These are phyloP conservation scores for Acanthosepion lycidas DNA, from an alignment of 2,888 invertebrate genomes.

Conservation along the genomic window DNA sequence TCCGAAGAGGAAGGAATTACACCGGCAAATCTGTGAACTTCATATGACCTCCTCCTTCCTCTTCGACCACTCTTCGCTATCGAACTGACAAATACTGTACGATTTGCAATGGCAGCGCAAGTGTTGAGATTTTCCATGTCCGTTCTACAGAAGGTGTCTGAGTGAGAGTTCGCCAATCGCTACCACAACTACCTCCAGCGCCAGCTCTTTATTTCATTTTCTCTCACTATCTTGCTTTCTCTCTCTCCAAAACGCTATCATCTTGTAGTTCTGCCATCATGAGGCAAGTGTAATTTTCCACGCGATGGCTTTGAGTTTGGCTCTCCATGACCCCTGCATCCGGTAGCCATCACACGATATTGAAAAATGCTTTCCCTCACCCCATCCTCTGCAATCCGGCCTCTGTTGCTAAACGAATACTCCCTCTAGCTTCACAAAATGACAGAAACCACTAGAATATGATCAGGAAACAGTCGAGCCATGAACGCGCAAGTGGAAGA, in stretches of 20 bases:
- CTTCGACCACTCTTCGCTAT: background rate
- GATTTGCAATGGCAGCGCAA: background rate
- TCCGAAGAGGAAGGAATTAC: background rate
- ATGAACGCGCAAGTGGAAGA: background rate
- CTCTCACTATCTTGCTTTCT: background rate
- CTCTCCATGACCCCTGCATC: background rate
- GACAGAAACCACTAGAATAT: constrained; percentile 17
- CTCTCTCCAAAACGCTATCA: background rate
- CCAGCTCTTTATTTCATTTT: too few species aligned
- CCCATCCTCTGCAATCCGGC: background rate
- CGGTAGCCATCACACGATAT: background rate
- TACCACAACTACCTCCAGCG: background rate
- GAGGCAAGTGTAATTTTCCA: constrained; percentile 33
- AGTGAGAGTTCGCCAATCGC: background rate
- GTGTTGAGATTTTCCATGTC: background rate
- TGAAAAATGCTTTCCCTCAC: background rate
- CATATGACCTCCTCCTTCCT: background rate
- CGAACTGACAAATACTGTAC: background rate
- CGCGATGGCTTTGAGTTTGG: background rate
- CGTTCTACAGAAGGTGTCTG: background rate
- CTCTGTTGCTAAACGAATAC: background rate
- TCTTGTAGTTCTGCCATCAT: background rate
- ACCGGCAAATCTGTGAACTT: background rate
- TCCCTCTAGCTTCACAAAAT: background rate
- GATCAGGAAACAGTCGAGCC: background rate